Base-by-base conservation (phyloP, 2,797 vertebrate genomes). In the Epinephelus malabaricus region DNA sequence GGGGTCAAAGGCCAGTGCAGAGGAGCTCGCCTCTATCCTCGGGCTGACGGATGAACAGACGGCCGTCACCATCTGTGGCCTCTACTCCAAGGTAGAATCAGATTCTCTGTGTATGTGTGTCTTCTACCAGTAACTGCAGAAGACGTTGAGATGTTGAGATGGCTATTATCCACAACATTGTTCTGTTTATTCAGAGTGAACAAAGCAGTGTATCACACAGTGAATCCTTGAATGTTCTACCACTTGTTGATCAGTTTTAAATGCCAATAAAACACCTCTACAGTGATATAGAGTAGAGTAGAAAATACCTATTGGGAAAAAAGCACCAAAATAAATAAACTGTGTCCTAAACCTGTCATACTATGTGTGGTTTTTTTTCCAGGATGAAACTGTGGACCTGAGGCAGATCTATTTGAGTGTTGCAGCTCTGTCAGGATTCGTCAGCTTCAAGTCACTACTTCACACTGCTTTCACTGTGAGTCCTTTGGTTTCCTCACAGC, bases 351-450 rank as follows among this genome's bases (percentile, higher is more conserved):
- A 8, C 34, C 9, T 43, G 40, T 43, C 9, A 10, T 43, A 34
- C 34, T 17, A 46, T 47, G 46, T 47, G 46, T 18, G 5, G 3
- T 49, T 49, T 49, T 49, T 43, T 43, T 43, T 65, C 19, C 67
- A 96, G 96, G 90, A 90, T 15, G 94, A 96, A 8, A 76, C 45
- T 0, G 91, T 97, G 79, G 96, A 98, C 81, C 92, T 96, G 73
- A 86, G 95, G 46, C 96, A 95, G 71, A 82, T 97, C 62, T 95
- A 91, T 43, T 67, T 97, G 12, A 96, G 95, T 4, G 70, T 97
- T 15, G 92, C 95, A 2, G 91, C 92, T 2, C 73, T 96, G 51
- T 94, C 95, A 7, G 94, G 95, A 27, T 83, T 88, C n/a, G 74
- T 91, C 40, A 86, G 80, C 77, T 92, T 95, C 53, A 88, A 93